phyloP scores from a whole-genome alignment of 2,797 vertebrate genomes.

The Sorex maritimensis region DNA sequence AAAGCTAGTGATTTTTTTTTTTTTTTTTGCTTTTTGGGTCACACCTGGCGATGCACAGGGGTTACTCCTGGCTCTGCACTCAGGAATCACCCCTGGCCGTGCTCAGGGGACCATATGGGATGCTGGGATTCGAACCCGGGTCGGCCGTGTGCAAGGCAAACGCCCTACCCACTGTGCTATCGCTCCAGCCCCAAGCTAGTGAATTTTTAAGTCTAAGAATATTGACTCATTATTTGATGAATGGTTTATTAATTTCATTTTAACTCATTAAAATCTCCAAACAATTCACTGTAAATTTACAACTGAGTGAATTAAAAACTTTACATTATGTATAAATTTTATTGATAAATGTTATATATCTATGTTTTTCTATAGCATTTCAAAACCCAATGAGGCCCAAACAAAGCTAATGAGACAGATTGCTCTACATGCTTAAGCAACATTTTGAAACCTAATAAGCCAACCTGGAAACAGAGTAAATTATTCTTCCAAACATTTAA shows the following conservation, averaged over 20 bases:
- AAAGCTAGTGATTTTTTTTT: constrained; percentile 31
- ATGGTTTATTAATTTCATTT: constrained; percentile 40
- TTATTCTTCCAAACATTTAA: constrained; percentile 18
- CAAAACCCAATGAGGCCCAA: not conserved
- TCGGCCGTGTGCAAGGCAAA: no score
- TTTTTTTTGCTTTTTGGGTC: no score
- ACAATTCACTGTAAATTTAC: constrained; percentile 12
- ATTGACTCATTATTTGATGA: constrained; percentile 15
- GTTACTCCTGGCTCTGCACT: no score
- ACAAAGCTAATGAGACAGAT: not conserved
- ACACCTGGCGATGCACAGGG: no score
- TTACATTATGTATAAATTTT: not conserved
- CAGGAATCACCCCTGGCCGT: no score
- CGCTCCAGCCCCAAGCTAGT: no score
- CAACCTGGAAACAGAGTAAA: constrained; percentile 23
- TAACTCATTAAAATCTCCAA: constrained; percentile 34
- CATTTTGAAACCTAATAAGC: constrained; percentile 45
- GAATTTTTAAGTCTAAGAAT: constrained; percentile 46
- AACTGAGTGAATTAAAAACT: constrained; percentile 3
- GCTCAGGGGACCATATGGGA: no score
- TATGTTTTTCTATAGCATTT: not conserved
- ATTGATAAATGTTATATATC: constrained; percentile 1
- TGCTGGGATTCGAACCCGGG: no score
- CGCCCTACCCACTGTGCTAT: no score
- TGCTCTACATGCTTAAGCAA: not conserved